Evolutionary conservation across 2,797 vertebrate genomes (phyloP).

Genomic region (Spinibarbus caldwelli): DNA sequence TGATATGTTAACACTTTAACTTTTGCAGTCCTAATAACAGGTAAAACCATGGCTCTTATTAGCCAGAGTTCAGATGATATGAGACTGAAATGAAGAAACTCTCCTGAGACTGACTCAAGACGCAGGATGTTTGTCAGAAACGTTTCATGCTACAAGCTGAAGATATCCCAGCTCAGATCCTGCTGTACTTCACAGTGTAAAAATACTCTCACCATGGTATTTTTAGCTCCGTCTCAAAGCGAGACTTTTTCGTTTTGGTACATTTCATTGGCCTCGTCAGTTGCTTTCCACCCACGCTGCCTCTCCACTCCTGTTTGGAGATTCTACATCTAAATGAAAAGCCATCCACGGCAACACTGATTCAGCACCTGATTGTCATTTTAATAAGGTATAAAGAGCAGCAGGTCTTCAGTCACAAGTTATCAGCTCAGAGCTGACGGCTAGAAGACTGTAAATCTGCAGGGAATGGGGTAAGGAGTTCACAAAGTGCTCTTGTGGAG

Average conservation of each 20-base stretch:
- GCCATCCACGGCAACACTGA: background rate
- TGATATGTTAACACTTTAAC: background rate
- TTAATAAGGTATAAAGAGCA: conserved; percentile 7
- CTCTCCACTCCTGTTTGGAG: background rate
- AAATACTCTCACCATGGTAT: conserved; percentile 22
- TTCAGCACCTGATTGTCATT: background rate
- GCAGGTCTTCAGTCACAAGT: background rate
- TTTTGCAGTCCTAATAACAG: too few species aligned
- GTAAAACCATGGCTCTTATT: background rate
- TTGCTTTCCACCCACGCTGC: background rate
- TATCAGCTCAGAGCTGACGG: background rate
- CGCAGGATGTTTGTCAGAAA: background rate
- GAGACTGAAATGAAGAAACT: background rate
- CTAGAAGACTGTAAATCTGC: background rate
- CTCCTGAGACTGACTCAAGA: background rate
- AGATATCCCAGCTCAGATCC: background rate
- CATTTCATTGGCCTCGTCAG: background rate
- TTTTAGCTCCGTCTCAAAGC: conserved; percentile 9
- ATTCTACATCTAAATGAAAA: conserved; percentile 16
- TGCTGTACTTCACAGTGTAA: background rate
- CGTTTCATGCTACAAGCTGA: background rate
- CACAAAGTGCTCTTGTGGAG: background rate
- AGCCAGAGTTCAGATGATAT: background rate
- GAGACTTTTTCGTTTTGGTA: conserved; percentile 13
- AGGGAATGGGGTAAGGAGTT: conserved; percentile 18